Evolutionary conservation across 1,140 invertebrate genomes (phyloP).

Genomic region (Atta texana): DNA sequence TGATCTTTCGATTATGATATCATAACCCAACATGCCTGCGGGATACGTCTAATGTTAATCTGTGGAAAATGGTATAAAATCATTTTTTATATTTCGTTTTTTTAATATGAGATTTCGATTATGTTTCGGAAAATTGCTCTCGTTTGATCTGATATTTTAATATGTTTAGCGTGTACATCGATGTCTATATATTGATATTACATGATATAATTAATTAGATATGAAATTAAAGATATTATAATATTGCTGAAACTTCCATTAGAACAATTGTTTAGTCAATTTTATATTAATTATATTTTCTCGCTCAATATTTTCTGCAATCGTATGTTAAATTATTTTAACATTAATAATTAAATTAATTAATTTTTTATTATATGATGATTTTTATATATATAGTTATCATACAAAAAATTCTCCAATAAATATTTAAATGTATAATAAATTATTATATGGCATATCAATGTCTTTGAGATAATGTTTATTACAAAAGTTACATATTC

Average conservation of each 20-base stretch:
- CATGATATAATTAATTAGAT: neutral
- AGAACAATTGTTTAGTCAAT: constrained; percentile 1
- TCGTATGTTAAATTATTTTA: neutral
- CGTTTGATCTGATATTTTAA: constrained; percentile 7
- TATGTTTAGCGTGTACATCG: neutral
- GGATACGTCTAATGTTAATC: neutral
- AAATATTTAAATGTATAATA: constrained; percentile 10
- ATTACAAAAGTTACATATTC: neutral
- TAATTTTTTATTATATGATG: constrained; percentile 33
- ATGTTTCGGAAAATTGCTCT: neutral
- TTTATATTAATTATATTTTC: constrained; percentile 38
- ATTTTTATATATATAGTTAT: constrained; percentile 48
- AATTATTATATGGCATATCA: constrained; percentile 1
- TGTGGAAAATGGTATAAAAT: neutral
- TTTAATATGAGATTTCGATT: neutral
- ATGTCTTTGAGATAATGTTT: neutral
- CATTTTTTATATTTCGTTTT: neutral
- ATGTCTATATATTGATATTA: constrained; percentile 7
- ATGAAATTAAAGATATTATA: neutral
- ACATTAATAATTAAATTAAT: constrained; percentile 13
- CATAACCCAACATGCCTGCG: constrained; percentile 4
- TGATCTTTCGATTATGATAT: constrained; percentile 10
- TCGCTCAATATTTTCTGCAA: constrained; percentile 42
- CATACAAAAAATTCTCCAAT: neutral
- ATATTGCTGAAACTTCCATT: constrained; percentile 9